Evolutionary conservation across 2,888 invertebrate species (phyloP), one percentile per base, ranked within the genome.

Genomic region (Melinopterus prodromus): DNA sequence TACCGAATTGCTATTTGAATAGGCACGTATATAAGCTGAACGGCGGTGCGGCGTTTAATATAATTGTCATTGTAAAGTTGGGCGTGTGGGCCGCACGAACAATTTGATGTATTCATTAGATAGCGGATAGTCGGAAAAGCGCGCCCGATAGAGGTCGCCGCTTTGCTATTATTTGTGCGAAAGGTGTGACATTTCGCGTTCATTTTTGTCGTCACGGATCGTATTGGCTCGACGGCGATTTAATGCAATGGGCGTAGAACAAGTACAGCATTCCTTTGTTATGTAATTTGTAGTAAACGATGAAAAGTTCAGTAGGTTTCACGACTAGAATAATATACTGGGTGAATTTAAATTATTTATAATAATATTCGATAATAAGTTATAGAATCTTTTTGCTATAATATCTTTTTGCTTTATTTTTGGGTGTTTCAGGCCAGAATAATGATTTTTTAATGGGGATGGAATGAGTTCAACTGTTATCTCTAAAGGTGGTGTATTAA

Each of bases 21-120:
- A 53, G 9, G 53, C 53, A 53, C 12, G 26, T 53, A 53, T 53
- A 53, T 12, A 7, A 53, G 12, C 26, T 53, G 53, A 53, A 7
- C 7, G 38, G 38, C 38, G n/a, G n/a, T n/a, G 3, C 26, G 26
- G 2, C 26, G 26, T 26, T 26, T 26, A 53, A 53, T 53, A 53
- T 53, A 53, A 53, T 53, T 53, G 53, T 53, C 53, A 53, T 53
- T 53, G 12, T 53, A 53, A 9, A 12, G 53, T 7, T 53, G 53
- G 53, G 53, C 5, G 53, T 53, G 53, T 53, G 12, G 53, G 12
- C 7, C 1, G 12, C 12, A 53, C 53, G 53, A 53, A 12, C 53
- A 53, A 53, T 53, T 53, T 53, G 53, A 53, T 53, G 53, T 53
- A 53, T 53, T 53, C 53, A 53, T 53, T 53, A 53, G 53, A 53